Evolutionary conservation across 2,888 invertebrate genomes (phyloP).

Genomic region (Lithosia quadra): DNA sequence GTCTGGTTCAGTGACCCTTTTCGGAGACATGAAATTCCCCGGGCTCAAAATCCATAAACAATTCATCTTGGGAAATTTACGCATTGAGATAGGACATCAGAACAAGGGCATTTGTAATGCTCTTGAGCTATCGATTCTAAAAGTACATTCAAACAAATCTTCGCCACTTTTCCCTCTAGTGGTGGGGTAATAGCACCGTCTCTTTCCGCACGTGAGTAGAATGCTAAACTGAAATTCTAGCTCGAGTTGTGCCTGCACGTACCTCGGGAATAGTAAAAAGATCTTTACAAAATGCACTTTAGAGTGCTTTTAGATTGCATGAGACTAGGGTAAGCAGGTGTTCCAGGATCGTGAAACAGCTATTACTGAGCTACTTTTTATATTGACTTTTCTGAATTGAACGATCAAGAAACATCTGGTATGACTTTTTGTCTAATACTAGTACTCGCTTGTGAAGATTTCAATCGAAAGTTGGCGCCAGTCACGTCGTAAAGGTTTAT

Average conservation of each 20-base stretch:
- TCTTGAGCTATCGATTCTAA: slow-evolving; percentile 66
- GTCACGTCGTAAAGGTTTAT: slow-evolving; percentile 37
- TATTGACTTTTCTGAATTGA: slow-evolving; percentile 62
- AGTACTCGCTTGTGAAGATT: slow-evolving; percentile 32
- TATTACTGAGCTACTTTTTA: slow-evolving; percentile 59
- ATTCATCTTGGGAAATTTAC: slow-evolving; percentile 71
- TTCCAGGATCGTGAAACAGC: slow-evolving; percentile 62
- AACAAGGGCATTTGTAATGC: slow-evolving; percentile 64
- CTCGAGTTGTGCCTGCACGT: slow-evolving; percentile 59
- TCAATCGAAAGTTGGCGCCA: slow-evolving; percentile 47
- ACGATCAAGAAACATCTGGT: slow-evolving; percentile 54
- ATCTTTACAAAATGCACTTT: slow-evolving; percentile 69
- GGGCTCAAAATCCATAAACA: slow-evolving; percentile 65
- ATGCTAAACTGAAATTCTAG: slow-evolving; percentile 69
- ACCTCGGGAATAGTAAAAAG: slow-evolving; percentile 62
- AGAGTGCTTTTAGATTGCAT: slow-evolving; percentile 68
- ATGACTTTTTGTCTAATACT: slow-evolving; percentile 38
- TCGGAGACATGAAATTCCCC: slow-evolving; percentile 61
- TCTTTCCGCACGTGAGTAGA: slow-evolving; percentile 67
- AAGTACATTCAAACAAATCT: slow-evolving; percentile 66
- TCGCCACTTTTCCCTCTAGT: slow-evolving; percentile 62
- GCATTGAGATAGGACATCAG: slow-evolving; percentile 57
- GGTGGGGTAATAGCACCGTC: slow-evolving; percentile 62
- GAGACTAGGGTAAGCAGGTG: slow-evolving; percentile 60
- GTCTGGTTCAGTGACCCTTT: slow-evolving; percentile 76